Evolutionary conservation across 2,113 vertebrate genomes (phyloP), one percentile per base, ranked within the genome.

Genomic region (Peromyscus californicus): DNA sequence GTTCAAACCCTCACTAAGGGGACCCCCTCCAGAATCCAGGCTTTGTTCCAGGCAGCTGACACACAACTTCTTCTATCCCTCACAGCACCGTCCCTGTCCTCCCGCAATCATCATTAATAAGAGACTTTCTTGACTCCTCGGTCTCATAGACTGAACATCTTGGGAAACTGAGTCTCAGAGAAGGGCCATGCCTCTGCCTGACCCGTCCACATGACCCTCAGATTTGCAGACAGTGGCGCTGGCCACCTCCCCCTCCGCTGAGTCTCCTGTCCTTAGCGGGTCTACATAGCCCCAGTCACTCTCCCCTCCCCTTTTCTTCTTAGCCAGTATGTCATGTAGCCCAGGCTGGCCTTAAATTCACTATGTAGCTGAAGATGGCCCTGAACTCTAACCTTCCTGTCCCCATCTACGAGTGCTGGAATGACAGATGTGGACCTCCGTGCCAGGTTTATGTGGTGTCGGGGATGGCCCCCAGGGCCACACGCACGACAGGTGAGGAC

Each of bases 271-370:
- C 26, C 26, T 31, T 42, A 33, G 57, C n/a, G 39, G 59, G 39
- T 45, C 83, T 31, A 31, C 83, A 19, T 0, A 10, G 39, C 26
- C 83, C 15, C 26, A 63, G 57, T 39, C 51, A 21, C 33, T 7
- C 4, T 11, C n/a, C 3, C n/a, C 3, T 0, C 4, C 48, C 9
- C 7, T 1, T 33, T 10, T 45, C 22, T 87, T 70, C 42, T 70
- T 51, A 69, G 26, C 42, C 31, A 15, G 63, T 48, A 16, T 54
- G 10, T 87, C 31, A 36, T 24, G 31, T 70, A 26, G 33, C 45
- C 45, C 45, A 70, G 9, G 65, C 31, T 51, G 42, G 17, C 33
- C 42, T 67, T 48, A 22, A 69, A 51, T 19, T 19, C 57, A 42
- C 39, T 42, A 1, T 69, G 42, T 69, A 36, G 31, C 29, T 0